Percentiles rank a stretch among this genome's conserved stretches.
phyloP scores from a whole-genome alignment of 1,140 invertebrate species.

The Melipona quadrifasciata region DNA sequence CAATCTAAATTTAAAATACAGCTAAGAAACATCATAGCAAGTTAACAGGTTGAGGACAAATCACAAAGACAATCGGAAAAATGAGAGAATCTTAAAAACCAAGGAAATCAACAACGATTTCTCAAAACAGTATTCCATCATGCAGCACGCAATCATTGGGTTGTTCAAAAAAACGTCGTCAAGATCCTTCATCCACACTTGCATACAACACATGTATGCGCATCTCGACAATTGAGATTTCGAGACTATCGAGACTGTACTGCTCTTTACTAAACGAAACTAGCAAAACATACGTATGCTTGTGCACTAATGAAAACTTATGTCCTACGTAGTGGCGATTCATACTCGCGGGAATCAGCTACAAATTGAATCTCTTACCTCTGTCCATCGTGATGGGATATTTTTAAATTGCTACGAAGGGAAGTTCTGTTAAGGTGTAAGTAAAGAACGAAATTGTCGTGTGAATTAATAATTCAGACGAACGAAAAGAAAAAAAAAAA shows the following conservation, averaged over 20 bases:
- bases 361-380: slow-evolving; percentile 53
- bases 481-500: background rate
- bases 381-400: slow-evolving; percentile 28
- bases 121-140: too few species aligned
- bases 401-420: slow-evolving; percentile 38
- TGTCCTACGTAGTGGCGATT: slow-evolving; percentile 37
- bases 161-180: too few species aligned
- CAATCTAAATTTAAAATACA: too few species aligned
- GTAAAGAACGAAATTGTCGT: background rate
- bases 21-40: too few species aligned
- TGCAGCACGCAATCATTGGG: too few species aligned
- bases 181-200: too few species aligned
- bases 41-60: too few species aligned
- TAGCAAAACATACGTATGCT: slow-evolving; percentile 40
- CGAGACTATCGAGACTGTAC: slow-evolving; percentile 19
- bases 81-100: too few species aligned
- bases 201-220: too few species aligned
- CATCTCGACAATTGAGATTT: background rate
- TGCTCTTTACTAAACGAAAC: slow-evolving; percentile 27
- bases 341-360: slow-evolving; percentile 42
- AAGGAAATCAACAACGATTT: too few species aligned
- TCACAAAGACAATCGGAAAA: too few species aligned
- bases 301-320: slow-evolving; percentile 45
- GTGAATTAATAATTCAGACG: background rate
- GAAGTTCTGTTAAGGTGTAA: slow-evolving; percentile 24